A percentile compares a stretch with the other conserved stretches of the same genome.
Conservation (phyloP, 2,888 invertebrate genomes). For the Nebria brevicollis region DNA sequence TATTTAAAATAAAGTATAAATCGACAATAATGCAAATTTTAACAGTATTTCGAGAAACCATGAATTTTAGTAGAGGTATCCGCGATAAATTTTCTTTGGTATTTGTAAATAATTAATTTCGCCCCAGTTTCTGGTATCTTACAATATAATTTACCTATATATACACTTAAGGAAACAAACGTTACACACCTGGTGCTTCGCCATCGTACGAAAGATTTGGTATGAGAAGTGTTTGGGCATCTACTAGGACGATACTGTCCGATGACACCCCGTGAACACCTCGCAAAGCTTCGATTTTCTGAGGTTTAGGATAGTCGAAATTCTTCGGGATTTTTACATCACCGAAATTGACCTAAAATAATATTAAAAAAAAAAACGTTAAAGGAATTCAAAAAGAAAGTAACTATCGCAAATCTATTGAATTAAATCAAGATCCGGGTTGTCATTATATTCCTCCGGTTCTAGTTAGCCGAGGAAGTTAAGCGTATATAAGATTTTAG, state of each 20-base stretch:
- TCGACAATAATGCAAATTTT: no score
- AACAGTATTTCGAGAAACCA: no score
- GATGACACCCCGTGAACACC: slow-evolving; percentile 88
- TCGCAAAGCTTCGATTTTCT: slow-evolving; percentile 77
- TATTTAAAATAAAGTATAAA: no score
- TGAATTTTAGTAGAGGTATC: no score
- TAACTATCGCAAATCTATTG: background rate
- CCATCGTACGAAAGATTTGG: slow-evolving; percentile 94
- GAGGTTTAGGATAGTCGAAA: slow-evolving; percentile 85
- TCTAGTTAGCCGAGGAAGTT: background rate
- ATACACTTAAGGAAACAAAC: background rate
- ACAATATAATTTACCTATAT: no score
- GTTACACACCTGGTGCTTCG: slow-evolving; percentile 82
- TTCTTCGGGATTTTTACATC: slow-evolving; percentile 82
- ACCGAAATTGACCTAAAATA: slow-evolving; percentile 84
- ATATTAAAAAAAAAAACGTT: slow-evolving; percentile 23
- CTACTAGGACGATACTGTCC: slow-evolving; percentile 88
- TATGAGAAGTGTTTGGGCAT: slow-evolving; percentile 90
- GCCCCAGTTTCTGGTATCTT: no score
- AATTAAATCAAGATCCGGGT: background rate
- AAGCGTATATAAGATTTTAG: slow-evolving; percentile 12
- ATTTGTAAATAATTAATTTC: no score
- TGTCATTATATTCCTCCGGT: slow-evolving; percentile 3
- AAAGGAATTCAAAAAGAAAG: background rate
- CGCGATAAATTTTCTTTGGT: no score